A percentile compares a stretch with the other conserved stretches of the same genome.
These are phyloP conservation scores for Drosophila sordidapex DNA, from an alignment of 2,888 invertebrate species.

Conservation along the genomic window DNA sequence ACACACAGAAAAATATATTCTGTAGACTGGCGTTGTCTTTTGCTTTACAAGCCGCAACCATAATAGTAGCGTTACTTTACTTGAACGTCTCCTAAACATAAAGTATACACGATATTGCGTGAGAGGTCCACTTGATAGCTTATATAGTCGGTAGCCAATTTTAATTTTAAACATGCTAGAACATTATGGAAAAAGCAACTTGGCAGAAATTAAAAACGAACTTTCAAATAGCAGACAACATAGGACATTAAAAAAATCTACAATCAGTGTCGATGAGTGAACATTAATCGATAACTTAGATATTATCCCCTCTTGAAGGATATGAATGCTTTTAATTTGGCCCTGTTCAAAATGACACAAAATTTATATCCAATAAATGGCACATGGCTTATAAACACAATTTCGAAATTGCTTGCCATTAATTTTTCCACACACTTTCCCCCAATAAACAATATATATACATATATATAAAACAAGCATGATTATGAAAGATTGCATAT, in stretches of 20 bases:
- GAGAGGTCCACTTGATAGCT: background rate
- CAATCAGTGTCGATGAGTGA: background rate
- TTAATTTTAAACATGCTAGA: background rate
- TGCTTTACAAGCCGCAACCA: background rate
- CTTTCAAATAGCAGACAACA: background rate
- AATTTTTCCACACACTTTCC: slow-evolving; percentile 19
- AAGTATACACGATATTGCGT: background rate
- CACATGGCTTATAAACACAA: slow-evolving; percentile 25
- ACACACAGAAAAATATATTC: background rate
- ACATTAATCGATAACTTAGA: background rate
- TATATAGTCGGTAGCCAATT: background rate
- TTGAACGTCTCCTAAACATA: background rate
- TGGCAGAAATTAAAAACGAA: no score
- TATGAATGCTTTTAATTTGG: background rate
- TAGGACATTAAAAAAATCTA: background rate
- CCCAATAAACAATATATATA: background rate
- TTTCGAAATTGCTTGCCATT: slow-evolving; percentile 37
- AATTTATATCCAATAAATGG: slow-evolving; percentile 1
- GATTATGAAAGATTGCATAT: slow-evolving; percentile 25
- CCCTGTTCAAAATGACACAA: background rate
- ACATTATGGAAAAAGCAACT: background rate
- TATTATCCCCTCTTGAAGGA: background rate
- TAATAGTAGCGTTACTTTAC: background rate
- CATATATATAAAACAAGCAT: slow-evolving; percentile 7
- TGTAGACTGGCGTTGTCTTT: background rate